Conservation (phyloP, 2,888 invertebrate genomes). For the Theretra japonica region DNA sequence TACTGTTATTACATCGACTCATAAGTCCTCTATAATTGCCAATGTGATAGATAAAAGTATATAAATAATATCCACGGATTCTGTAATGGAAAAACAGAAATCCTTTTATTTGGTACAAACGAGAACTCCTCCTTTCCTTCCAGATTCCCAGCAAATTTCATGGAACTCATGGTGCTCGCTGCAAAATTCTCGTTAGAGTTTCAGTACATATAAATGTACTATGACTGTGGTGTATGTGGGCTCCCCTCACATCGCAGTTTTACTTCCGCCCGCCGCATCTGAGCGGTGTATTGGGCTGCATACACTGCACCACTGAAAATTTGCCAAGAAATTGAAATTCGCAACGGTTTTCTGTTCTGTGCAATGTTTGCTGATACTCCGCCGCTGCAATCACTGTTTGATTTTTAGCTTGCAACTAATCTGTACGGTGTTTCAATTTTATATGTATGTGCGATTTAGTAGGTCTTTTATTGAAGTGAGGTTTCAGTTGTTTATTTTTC, state of each 20-base stretch:
- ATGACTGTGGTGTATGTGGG: neutral
- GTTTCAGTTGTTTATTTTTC: no score
- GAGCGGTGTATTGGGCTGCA: neutral
- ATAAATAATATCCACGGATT: no score
- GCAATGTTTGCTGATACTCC: conserved; percentile 12
- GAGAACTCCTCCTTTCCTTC: neutral
- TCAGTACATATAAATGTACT: no score
- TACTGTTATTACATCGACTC: no score
- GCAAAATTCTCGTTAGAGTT: neutral
- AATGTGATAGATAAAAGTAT: no score
- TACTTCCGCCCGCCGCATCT: conserved; percentile 13
- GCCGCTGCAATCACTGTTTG: neutral
- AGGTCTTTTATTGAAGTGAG: no score
- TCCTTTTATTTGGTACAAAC: neutral
- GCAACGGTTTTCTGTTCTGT: conserved; percentile 6
- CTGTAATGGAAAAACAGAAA: no score
- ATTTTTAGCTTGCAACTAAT: conserved; percentile 17
- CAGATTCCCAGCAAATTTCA: neutral
- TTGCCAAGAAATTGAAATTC: conserved; percentile 26
- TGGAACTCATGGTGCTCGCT: neutral
- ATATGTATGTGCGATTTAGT: no score
- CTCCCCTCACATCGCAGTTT: conserved; percentile 10
- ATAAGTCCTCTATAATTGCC: no score
- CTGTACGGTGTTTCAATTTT: neutral
- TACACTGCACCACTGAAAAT: conserved; percentile 3